Base-by-base conservation (phyloP, 2,797 vertebrate genomes). In the Sebastes minor region DNA sequence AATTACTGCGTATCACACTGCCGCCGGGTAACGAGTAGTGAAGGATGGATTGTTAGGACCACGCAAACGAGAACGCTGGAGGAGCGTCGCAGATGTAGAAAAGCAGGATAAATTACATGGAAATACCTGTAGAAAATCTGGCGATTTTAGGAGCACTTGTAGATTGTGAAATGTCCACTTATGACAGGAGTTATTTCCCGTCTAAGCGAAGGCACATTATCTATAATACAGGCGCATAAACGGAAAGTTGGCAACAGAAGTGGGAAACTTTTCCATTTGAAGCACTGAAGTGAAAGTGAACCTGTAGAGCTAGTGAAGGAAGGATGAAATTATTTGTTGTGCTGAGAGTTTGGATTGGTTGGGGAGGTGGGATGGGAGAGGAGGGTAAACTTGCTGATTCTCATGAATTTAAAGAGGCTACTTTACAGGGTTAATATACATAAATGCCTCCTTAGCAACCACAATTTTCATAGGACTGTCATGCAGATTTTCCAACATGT, bases 331-430 rank as follows among this genome's bases (percentile, higher is more conserved):
- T 75, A 91, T 90, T 91, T 89, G 91, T 89, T 78, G 86, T 89
- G 88, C 63, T 10, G 60, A 74, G 80, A 74, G 76, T 80, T 80
- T 56, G 80, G 78, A 86, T 71, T 78, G 74, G 78, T 53, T 82
- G 35, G 53, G 16, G 32, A 8, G 27, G 64, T 14, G 2, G 4
- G 18, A 27, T 5, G 49, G 66, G 35, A 22, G n/a, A 46, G 60
- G 79, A 80, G 76, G 56, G 80, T 70, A 83, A 90, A 93, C 82
- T 75, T 80, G 89, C 87, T 90, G 91, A 93, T 93, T 93, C 87
- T 93, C 91, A 93, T 94, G 93, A 94, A 95, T 95, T 94, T 94
- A 92, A 93, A 95, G 88, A 91, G 92, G 91, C 91, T 94, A 89
- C 89, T 94, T 95, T 94, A 88, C 90, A 87, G 88, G 90, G 91